Evolutionary conservation across 2,113 vertebrate species (phyloP).

Genomic region (Onychostoma macrolepis): DNA sequence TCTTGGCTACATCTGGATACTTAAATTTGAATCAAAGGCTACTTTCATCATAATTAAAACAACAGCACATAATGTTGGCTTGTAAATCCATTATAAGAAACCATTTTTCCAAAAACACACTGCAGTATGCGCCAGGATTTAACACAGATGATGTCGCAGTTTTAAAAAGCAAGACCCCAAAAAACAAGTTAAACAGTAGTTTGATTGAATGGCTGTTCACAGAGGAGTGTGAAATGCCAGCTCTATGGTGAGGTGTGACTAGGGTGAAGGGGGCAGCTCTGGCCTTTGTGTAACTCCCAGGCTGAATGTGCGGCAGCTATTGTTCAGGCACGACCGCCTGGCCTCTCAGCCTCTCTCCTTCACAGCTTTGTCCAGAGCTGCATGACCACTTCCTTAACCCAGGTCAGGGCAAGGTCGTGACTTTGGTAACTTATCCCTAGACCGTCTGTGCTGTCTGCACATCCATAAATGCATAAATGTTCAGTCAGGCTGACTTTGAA

Average conservation of each 20-base stretch:
- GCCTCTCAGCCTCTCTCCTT: conserved; percentile 77
- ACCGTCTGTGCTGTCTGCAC: conserved; percentile 65
- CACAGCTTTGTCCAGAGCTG: conserved; percentile 79
- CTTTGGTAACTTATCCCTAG: conserved; percentile 75
- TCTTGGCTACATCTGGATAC: background rate
- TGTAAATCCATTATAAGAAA: background rate
- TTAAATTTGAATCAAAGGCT: background rate
- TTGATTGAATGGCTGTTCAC: conserved; percentile 81
- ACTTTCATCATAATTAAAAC: background rate
- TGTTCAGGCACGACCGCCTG: conserved; percentile 73
- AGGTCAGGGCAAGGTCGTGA: conserved; percentile 81
- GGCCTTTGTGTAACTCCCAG: conserved; percentile 77
- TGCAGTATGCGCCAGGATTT: background rate
- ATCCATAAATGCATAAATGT: conserved; percentile 59
- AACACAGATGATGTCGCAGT: conserved; percentile 57
- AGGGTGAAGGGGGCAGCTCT: conserved; percentile 68
- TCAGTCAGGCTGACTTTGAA: background rate
- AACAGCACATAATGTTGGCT: background rate
- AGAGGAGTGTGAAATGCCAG: conserved; percentile 81
- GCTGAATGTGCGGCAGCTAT: conserved; percentile 75
- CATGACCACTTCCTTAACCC: conserved; percentile 78
- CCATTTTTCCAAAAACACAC: background rate
- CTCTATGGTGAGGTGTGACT: conserved; percentile 75
- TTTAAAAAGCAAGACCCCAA: conserved; percentile 60
- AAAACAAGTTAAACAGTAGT: conserved; percentile 82